These are phyloP conservation scores for Sebastolobus alascanus DNA, from an alignment of 2,797 vertebrate genomes.

Conservation along the genomic window DNA sequence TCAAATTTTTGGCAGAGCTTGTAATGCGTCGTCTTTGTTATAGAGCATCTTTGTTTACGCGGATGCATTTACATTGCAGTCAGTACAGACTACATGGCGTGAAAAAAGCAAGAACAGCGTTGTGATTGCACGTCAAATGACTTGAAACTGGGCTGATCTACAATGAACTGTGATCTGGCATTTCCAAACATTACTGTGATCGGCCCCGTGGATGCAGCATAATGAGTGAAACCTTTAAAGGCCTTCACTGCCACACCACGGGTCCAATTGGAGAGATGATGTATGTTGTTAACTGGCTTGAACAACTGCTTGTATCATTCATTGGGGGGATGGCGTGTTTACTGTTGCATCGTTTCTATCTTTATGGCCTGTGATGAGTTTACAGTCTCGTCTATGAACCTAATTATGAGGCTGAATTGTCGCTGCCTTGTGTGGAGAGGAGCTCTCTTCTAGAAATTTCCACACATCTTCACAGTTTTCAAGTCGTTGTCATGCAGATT, in stretches of 20 bases:
- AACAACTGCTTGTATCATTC: slow-evolving; percentile 36
- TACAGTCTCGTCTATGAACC: slow-evolving; percentile 24
- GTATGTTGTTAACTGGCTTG: slow-evolving; percentile 16
- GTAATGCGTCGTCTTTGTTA: too few relatives aligned
- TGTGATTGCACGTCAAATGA: neutral
- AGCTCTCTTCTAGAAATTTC: neutral
- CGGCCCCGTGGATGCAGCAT: neutral
- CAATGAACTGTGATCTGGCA: neutral
- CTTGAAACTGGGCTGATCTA: neutral
- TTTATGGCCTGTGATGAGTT: slow-evolving; percentile 43
- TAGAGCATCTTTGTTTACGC: neutral
- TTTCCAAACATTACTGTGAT: neutral
- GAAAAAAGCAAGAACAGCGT: neutral
- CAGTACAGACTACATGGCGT: neutral
- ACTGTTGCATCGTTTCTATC: slow-evolving; percentile 37
- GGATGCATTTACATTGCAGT: too few relatives aligned
- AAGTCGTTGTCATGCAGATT: slow-evolving; percentile 15
- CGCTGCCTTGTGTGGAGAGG: neutral
- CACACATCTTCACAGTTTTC: neutral
- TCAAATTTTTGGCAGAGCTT: too few relatives aligned
- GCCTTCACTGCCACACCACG: neutral
- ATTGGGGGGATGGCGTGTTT: slow-evolving; percentile 36
- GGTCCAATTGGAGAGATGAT: slow-evolving; percentile 18
- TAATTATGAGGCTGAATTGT: slow-evolving; percentile 27
- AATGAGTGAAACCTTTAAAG: slow-evolving; percentile 18